Evolutionary conservation across 2,888 invertebrate genomes (phyloP).

Genomic region (Lasioglossum morio): DNA sequence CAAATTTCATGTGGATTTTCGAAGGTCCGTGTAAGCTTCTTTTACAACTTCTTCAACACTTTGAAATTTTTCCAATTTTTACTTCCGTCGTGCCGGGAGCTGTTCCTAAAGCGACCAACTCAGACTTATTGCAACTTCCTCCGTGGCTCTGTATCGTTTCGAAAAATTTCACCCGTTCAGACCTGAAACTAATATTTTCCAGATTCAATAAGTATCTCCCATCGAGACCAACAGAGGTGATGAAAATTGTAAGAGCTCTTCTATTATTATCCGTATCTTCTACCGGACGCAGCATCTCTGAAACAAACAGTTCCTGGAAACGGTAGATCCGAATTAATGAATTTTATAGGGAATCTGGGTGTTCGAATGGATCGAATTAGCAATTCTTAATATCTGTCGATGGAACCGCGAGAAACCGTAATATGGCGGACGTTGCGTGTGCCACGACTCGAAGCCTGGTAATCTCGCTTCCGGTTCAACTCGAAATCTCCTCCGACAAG

Average conservation of each 20-base stretch:
- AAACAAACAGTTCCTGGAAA: not conserved
- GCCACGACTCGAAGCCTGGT: not conserved
- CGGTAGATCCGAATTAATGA: not conserved
- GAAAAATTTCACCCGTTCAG: not conserved
- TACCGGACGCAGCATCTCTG: not conserved
- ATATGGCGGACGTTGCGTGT: not conserved
- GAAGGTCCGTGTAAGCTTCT: not conserved
- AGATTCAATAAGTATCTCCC: not conserved
- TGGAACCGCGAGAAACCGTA: not conserved
- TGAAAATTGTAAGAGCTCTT: not conserved
- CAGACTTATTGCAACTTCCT: not conserved
- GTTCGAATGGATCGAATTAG: not conserved
- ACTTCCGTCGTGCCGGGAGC: not conserved
- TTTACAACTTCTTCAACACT: not conserved
- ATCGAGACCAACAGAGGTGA: not conserved
- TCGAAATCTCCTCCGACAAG: constrained; percentile 52
- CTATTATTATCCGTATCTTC: not conserved
- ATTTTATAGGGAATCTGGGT: not conserved
- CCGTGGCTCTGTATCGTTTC: not conserved
- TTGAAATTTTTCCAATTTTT: constrained; percentile 2
- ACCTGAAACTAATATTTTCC: not conserved
- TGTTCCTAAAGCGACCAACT: not conserved
- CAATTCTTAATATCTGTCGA: not conserved
- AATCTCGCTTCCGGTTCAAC: constrained; percentile 52
- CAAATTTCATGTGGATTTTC: not conserved